A percentile compares a stretch with the other conserved stretches of the same genome.
phyloP scores from a whole-genome alignment of 2,113 vertebrate species.

The Fulica atra region DNA sequence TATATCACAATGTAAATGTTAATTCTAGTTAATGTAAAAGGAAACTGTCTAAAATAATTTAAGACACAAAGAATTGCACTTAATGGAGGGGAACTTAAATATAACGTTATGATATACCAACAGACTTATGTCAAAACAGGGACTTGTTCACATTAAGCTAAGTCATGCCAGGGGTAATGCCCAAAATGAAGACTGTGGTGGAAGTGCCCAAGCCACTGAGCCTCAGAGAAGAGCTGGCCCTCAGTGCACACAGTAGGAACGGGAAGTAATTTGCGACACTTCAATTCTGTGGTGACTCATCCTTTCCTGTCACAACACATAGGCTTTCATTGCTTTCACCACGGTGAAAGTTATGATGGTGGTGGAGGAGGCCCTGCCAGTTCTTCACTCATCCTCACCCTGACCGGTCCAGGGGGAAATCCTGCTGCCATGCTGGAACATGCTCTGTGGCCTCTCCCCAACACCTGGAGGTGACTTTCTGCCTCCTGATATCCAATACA shows the following conservation, averaged over 20 bases:
- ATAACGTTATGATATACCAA: background rate
- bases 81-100: background rate
- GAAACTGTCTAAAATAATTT: conserved; percentile 24
- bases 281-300: background rate
- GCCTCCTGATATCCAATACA: background rate
- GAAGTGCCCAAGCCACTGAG: background rate
- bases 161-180: background rate
- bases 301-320: background rate
- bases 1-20: conserved; percentile 30
- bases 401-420: background rate
- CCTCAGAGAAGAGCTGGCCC: background rate
- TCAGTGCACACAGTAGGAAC: background rate
- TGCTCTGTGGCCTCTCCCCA: background rate
- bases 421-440: background rate
- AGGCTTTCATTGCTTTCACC: background rate
- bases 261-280: background rate
- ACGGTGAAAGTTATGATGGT: rapidly evolving
- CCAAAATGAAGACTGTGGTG: background rate
- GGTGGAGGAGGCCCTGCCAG: background rate
- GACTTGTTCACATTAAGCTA: background rate
- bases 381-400: background rate
- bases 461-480: background rate
- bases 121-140: background rate
- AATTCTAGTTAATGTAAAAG: background rate
- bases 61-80: background rate